Percentiles rank a stretch among this genome's conserved stretches.
phyloP scores from a whole-genome alignment of 2,797 vertebrate genomes.

The Prunella strophiata region DNA sequence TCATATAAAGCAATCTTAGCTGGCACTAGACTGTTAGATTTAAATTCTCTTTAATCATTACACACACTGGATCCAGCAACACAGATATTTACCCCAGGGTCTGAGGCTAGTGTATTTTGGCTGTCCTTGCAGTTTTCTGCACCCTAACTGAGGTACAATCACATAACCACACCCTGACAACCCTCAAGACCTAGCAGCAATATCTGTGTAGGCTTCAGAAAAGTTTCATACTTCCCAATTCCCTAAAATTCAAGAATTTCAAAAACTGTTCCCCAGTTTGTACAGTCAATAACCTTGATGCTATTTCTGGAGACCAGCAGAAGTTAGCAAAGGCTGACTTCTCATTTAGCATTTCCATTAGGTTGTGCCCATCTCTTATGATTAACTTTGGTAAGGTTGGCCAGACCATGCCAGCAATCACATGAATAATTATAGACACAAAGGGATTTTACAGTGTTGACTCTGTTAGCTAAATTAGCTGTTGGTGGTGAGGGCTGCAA shows the following conservation, averaged over 20 bases:
- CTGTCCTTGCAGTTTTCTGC: neutral
- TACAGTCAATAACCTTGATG: neutral
- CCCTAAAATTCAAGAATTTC: neutral
- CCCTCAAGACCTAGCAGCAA: neutral
- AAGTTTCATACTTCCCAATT: neutral
- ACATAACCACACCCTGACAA: neutral
- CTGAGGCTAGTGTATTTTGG: neutral
- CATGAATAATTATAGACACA: slow-evolving; percentile 55
- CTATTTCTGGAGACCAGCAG: slow-evolving; percentile 2
- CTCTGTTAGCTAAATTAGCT: slow-evolving; percentile 30
- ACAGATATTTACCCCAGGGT: neutral
- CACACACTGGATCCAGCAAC: neutral
- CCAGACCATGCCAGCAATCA: slow-evolving; percentile 14
- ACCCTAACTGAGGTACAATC: neutral
- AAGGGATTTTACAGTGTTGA: slow-evolving; percentile 31
- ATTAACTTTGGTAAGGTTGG: slow-evolving; percentile 11
- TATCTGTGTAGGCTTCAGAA: neutral
- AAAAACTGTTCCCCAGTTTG: neutral
- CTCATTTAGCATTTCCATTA: slow-evolving; percentile 11
- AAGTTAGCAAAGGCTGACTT: neutral
- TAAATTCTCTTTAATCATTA: neutral
- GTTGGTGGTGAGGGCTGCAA: neutral
- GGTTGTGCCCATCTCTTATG: neutral
- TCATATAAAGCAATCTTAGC: neutral
- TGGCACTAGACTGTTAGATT: neutral